Evolutionary conservation across 2,797 vertebrate species (phyloP).

Genomic region (Sebastiscus tertius): DNA sequence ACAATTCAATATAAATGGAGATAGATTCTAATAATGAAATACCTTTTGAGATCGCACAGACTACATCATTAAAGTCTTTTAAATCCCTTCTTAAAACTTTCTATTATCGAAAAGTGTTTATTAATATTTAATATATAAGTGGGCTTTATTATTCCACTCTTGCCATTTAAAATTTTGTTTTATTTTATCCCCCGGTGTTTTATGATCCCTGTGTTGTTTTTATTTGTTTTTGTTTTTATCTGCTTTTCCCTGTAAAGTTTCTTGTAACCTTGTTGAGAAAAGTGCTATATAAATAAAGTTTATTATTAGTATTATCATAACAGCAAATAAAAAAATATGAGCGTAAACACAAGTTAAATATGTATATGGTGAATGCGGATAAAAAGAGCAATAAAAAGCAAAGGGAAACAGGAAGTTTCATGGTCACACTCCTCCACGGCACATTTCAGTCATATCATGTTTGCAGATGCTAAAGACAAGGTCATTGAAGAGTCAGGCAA

Average conservation of each 20-base stretch:
- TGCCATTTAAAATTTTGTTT: background rate
- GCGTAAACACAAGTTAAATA: constrained; percentile 8
- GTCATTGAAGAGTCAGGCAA: constrained; percentile 50
- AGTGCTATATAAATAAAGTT: background rate
- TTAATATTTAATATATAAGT: background rate
- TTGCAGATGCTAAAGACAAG: constrained; percentile 68
- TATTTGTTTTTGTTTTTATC: background rate
- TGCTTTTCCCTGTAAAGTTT: background rate
- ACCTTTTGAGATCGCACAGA: background rate
- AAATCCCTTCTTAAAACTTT: too few species aligned
- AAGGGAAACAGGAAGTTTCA: constrained; percentile 36
- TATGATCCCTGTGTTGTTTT: background rate
- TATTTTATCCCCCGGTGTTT: background rate
- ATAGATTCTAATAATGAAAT: background rate
- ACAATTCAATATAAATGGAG: background rate
- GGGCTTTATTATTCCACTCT: background rate
- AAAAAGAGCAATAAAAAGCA: background rate
- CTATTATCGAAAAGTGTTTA: background rate
- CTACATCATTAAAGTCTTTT: background rate
- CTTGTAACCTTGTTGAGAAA: background rate
- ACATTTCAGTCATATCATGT: constrained; percentile 68
- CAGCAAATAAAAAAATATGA: background rate
- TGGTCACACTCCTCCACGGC: constrained; percentile 38
- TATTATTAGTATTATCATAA: background rate
- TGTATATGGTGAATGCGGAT: background rate